A percentile compares a stretch with the other conserved stretches of the same genome.
These are phyloP conservation scores for Punctoribates punctum DNA, from an alignment of 2,888 invertebrate species.

Conservation along the genomic window DNA sequence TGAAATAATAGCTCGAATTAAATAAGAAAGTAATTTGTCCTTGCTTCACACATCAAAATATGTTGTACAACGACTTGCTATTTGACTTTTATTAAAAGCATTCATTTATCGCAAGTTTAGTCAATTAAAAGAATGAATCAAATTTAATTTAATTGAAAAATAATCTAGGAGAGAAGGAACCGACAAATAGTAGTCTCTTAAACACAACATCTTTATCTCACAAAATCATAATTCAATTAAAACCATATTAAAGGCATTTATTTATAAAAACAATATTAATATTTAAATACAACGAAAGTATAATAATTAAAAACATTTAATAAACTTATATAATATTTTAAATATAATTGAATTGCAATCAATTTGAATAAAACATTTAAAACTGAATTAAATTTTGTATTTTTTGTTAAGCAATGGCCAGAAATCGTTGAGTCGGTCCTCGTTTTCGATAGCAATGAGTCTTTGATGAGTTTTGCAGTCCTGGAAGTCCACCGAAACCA, in stretches of 20 bases:
- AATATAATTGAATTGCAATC: not conserved
- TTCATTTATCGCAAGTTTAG: no score
- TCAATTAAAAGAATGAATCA: no score
- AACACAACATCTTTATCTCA: not conserved
- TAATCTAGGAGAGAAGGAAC: no score
- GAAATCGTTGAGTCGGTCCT: not conserved
- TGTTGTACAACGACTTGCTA: no score
- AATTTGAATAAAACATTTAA: not conserved
- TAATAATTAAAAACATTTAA: no score
- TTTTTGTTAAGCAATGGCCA: not conserved
- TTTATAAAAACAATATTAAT: not conserved
- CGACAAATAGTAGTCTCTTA: not conserved
- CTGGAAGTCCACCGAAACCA: not conserved
- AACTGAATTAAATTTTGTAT: not conserved
- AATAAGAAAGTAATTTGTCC: no score
- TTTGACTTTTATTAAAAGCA: no score
- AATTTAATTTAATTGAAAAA: no score
- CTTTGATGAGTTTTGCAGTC: not conserved
- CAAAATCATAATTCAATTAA: not conserved
- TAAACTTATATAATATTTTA: no score
- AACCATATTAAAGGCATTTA: not conserved
- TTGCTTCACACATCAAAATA: no score
- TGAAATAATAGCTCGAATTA: no score
- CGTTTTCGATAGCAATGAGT: not conserved
- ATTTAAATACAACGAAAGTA: not conserved